These are phyloP conservation scores for Pelmatolapia mariae DNA, from an alignment of 2,113 vertebrate species.

Conservation along the genomic window DNA sequence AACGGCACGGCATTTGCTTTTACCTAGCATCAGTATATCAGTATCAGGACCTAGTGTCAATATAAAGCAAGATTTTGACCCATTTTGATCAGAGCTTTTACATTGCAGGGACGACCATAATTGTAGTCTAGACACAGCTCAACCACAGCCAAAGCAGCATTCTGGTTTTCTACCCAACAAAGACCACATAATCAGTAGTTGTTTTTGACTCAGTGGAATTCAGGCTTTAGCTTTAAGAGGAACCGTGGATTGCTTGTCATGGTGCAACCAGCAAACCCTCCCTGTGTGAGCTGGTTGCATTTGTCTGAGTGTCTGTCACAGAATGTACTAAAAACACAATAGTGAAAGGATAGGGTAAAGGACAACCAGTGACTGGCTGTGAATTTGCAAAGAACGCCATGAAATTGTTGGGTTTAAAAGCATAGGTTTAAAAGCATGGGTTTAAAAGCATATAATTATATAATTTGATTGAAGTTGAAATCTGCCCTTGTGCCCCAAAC, in stretches of 20 bases:
- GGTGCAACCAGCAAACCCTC: neutral
- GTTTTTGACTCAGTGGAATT: constrained; percentile 5
- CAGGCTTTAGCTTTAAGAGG: neutral
- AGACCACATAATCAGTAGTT: constrained; percentile 24
- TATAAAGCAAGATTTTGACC: neutral
- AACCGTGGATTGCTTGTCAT: constrained; percentile 1
- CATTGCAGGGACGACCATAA: neutral
- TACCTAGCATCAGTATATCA: neutral
- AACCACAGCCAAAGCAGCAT: neutral
- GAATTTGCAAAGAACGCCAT: neutral
- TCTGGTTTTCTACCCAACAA: neutral
- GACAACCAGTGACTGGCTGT: neutral
- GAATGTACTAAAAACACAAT: neutral
- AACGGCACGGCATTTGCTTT: neutral
- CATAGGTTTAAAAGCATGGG: neutral
- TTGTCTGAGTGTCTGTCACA: neutral
- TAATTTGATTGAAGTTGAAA: neutral
- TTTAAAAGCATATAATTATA: neutral
- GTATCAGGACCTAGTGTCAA: neutral
- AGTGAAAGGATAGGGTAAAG: neutral
- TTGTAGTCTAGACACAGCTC: constrained; percentile 33
- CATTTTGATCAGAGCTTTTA: constrained; percentile 31
- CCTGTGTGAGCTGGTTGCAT: neutral
- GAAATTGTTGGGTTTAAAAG: neutral
- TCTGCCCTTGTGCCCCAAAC: neutral